Percentiles rank a stretch among this genome's conserved stretches.
These are phyloP conservation scores for Podargus strigoides DNA, from an alignment of 2,797 vertebrate species.

Conservation along the genomic window DNA sequence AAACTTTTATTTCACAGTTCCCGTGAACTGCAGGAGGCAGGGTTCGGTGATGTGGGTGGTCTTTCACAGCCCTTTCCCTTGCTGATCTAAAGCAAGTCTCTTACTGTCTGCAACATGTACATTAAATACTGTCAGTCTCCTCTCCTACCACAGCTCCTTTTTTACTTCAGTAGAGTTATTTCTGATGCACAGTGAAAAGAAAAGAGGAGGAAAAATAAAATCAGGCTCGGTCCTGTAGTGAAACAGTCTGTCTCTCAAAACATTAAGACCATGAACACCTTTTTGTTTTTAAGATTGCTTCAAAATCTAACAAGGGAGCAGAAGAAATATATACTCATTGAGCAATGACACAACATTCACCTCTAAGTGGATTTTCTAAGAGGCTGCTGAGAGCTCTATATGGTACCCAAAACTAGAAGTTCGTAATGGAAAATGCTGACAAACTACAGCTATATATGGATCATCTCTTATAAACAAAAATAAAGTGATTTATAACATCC, in stretches of 20 bases:
- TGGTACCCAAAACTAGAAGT: not conserved
- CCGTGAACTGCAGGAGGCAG: not conserved
- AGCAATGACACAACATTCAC: not conserved
- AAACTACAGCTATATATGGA: slow-evolving; percentile 22
- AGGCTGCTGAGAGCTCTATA: not conserved
- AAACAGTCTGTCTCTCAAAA: not conserved
- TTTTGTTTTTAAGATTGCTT: not conserved
- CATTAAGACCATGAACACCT: not conserved
- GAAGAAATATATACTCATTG: not conserved
- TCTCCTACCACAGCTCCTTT: not conserved
- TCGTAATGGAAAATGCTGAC: slow-evolving; percentile 32
- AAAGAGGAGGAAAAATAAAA: not conserved
- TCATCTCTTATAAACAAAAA: slow-evolving; percentile 11
- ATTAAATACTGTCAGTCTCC: not conserved
- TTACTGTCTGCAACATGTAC: not conserved
- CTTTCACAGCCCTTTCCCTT: not conserved
- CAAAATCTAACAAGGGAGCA: not conserved
- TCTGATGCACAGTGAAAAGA: not conserved
- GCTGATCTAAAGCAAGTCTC: not conserved
- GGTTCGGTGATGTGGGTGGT: not conserved
- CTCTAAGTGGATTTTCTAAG: not conserved
- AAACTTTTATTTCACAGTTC: not conserved
- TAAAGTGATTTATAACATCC: slow-evolving; percentile 12
- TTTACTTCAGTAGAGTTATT: not conserved
- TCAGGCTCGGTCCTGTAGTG: not conserved